Evolutionary conservation across 1,140 invertebrate genomes (phyloP).

Genomic region (Paramacrobiotus metropolitanus): DNA sequence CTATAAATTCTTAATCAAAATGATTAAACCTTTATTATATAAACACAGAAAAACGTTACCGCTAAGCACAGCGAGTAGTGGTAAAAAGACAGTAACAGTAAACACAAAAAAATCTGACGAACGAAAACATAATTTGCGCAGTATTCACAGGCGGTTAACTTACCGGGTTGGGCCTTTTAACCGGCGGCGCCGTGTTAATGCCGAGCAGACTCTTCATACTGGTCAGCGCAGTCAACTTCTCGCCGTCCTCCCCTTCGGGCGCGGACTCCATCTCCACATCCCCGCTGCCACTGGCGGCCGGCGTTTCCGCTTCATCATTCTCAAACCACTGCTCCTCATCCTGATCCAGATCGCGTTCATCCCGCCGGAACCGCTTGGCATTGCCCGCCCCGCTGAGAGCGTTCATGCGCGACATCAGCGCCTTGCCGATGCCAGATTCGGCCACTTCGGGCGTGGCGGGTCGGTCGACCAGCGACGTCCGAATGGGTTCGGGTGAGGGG

Average conservation of each 20-base stretch:
- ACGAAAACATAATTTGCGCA: too few species aligned
- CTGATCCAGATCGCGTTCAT: slow-evolving; percentile 73
- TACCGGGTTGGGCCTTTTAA: not conserved
- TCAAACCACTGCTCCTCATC: slow-evolving; percentile 99
- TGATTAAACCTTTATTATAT: too few species aligned
- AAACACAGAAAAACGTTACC: too few species aligned
- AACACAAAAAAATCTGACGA: too few species aligned
- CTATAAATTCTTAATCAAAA: too few species aligned
- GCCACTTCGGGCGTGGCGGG: slow-evolving; percentile 4
- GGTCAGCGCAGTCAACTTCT: not conserved
- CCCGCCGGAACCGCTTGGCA: slow-evolving; percentile 55
- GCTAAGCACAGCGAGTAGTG: too few species aligned
- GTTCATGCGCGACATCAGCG: too few species aligned
- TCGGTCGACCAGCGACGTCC: slow-evolving; percentile 7
- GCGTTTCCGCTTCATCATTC: slow-evolving; percentile 70
- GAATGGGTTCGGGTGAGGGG: slow-evolving; percentile 5
- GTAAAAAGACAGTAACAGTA: too few species aligned
- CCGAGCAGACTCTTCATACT: not conserved
- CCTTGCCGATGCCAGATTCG: not conserved
- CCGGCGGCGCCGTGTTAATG: slow-evolving; percentile 6
- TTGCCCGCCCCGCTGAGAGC: slow-evolving; percentile 21
- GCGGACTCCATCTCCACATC: not conserved
- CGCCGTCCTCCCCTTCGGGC: not conserved
- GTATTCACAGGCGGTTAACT: too few species aligned
- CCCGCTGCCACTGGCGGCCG: slow-evolving; percentile 30